Base-by-base conservation (phyloP, 2,113 vertebrate species). In the Cyanocitta stelleri region DNA sequence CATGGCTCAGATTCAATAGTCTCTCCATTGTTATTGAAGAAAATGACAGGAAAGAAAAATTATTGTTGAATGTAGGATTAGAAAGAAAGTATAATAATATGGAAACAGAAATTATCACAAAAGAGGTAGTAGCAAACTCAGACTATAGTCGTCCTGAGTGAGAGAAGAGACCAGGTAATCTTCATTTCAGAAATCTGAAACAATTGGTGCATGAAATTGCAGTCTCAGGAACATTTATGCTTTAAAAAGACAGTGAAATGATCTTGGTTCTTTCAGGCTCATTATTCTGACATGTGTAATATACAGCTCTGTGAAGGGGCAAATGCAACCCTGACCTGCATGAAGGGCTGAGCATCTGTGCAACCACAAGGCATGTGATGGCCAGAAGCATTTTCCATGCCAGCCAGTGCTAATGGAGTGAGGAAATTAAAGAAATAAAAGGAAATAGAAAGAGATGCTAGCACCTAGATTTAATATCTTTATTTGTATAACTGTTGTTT, bases 191-290 rank as follows among this genome's bases (percentile, higher is more conserved):
- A 95, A 93, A 85, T 76, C 58, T 90, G 71, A 93, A 95, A 61
- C 75, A 92, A 79, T 30, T 88, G 79, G 75, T 83, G 86, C 85
- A 85, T 88, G 86, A 96, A 96, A 96, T 85, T 93, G 62, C 71
- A 86, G 75, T 80, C 71, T 83, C 79, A 13, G 71, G 62, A 90
- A 64, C 63, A 88, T 43, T 74, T 88, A 52, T 68, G 73, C 66
- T 88, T 90, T 79, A 49, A 74, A 86, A 90, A 83, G 39, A 88
- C 27, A n/a, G 35, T 68, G 79, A 79, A 52, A 41, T 64, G 75
- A 64, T 93, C 67, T 48, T 79, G 35, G 52, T 16, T 92, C 49
- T 92, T 96, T 85, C 67, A 68, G 55, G 68, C 51, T 91, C 77
- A 58, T 93, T 93, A 87, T 89, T 87, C 68, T 94, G 89, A 90